Evolutionary conservation across 1,140 invertebrate genomes (phyloP).

Genomic region (Cydia fagiglandana): DNA sequence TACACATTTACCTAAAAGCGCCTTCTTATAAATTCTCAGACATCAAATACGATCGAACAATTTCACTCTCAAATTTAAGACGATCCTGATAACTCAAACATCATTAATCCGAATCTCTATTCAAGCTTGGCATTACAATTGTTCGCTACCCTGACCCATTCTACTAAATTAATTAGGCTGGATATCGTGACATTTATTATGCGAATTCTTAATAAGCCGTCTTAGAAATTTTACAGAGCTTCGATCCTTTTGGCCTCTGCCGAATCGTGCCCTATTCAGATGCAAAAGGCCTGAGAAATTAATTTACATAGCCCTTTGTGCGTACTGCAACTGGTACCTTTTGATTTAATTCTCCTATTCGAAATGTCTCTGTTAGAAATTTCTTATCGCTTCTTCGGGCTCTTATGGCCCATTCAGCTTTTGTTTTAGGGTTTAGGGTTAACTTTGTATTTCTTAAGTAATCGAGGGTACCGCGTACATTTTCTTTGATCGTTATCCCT

Average conservation of each 20-base stretch:
- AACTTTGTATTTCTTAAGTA: constrained; percentile 47
- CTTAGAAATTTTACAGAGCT: constrained; percentile 42
- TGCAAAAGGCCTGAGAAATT: constrained; percentile 62
- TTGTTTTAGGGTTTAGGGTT: constrained; percentile 58
- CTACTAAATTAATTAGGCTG: constrained; percentile 43
- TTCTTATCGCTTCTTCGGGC: constrained; percentile 48
- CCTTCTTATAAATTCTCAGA: neutral
- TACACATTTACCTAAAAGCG: too few relatives aligned
- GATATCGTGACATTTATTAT: constrained; percentile 50
- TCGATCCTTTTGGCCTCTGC: constrained; percentile 47
- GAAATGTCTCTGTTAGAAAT: constrained; percentile 46
- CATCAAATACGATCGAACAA: neutral
- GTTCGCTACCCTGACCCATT: constrained; percentile 24
- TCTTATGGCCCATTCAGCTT: constrained; percentile 50
- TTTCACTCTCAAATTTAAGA: neutral
- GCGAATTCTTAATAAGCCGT: constrained; percentile 54
- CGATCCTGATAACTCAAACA: constrained; percentile 20
- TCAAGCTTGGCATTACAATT: constrained; percentile 14
- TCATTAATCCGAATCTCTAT: constrained; percentile 19
- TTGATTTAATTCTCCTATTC: constrained; percentile 61
- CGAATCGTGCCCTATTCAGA: constrained; percentile 52
- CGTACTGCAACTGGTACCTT: constrained; percentile 46
- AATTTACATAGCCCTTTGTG: constrained; percentile 69
- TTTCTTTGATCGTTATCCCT: constrained; percentile 33
- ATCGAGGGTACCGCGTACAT: constrained; percentile 33